These are phyloP conservation scores for Clupea harengus DNA, from an alignment of 2,113 vertebrate genomes.

Conservation along the genomic window DNA sequence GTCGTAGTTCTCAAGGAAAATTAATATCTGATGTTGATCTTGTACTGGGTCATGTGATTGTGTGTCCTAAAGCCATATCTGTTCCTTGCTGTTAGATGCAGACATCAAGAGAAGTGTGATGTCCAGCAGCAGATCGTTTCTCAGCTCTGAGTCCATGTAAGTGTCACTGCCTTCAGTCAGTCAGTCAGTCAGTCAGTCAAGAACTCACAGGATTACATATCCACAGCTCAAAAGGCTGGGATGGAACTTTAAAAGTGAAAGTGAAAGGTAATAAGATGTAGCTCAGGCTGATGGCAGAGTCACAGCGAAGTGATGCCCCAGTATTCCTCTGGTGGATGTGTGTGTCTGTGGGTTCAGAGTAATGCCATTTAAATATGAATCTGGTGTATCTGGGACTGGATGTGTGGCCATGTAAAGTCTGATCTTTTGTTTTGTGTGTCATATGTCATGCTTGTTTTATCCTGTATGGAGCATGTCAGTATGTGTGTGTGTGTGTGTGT, in stretches of 20 bases:
- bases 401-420: no score
- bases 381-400: no score
- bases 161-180: slow-evolving; percentile 39
- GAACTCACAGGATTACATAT: no score
- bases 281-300: no score
- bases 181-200: neutral
- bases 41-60: neutral
- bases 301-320: no score
- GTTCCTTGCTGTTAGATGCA: slow-evolving; percentile 74
- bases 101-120: slow-evolving; percentile 80
- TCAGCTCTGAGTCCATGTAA: slow-evolving; percentile 83
- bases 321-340: neutral
- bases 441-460: neutral
- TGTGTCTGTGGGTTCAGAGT: no score
- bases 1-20: neutral
- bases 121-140: slow-evolving; percentile 73
- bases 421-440: neutral
- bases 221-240: no score
- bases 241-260: no score
- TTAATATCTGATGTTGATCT: neutral
- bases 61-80: neutral
- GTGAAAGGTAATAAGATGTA: no score
- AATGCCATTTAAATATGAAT: neutral
- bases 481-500: neutral
- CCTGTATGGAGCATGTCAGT: no score